Conservation (phyloP, 2,113 vertebrate genomes). For the Leptocoma aspasia region DNA sequence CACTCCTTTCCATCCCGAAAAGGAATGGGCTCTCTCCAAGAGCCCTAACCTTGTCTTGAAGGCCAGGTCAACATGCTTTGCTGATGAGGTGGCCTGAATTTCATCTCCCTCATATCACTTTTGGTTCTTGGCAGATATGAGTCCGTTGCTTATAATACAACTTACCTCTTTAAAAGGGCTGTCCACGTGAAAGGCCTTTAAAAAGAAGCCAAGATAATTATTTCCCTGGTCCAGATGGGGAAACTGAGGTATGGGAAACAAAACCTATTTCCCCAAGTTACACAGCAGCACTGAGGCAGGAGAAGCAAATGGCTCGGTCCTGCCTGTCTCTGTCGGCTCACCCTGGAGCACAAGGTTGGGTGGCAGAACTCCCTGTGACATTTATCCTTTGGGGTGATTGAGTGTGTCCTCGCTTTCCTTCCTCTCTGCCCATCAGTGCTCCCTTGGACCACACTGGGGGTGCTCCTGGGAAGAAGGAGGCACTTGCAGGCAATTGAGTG, state of each 20-base stretch:
- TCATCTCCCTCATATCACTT: conserved; percentile 62
- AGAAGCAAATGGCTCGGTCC: neutral
- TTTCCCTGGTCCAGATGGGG: neutral
- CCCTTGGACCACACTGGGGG: neutral
- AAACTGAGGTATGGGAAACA: neutral
- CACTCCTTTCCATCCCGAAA: conserved; percentile 54
- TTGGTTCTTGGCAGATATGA: conserved; percentile 44
- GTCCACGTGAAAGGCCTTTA: conserved; percentile 22
- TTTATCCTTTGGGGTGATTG: neutral
- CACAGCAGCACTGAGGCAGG: neutral
- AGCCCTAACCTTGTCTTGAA: conserved; percentile 63
- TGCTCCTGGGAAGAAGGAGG: neutral
- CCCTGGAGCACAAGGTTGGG: neutral
- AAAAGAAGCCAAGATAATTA: conserved; percentile 13
- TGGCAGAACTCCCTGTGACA: neutral
- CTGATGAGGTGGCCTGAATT: conserved; percentile 58
- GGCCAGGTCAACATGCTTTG: conserved; percentile 60
- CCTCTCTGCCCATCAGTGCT: neutral
- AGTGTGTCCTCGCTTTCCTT: neutral
- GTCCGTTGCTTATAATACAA: conserved; percentile 33
- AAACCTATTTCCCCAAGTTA: neutral
- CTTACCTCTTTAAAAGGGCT: conserved; percentile 47
- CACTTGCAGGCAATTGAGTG: rapidly evolving
- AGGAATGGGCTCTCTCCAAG: conserved; percentile 33
- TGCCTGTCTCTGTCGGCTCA: rapidly evolving